Evolutionary conservation across 2,888 invertebrate species (phyloP), one percentile per base, ranked within the genome.

Genomic region (Quadroppia sp.): DNA sequence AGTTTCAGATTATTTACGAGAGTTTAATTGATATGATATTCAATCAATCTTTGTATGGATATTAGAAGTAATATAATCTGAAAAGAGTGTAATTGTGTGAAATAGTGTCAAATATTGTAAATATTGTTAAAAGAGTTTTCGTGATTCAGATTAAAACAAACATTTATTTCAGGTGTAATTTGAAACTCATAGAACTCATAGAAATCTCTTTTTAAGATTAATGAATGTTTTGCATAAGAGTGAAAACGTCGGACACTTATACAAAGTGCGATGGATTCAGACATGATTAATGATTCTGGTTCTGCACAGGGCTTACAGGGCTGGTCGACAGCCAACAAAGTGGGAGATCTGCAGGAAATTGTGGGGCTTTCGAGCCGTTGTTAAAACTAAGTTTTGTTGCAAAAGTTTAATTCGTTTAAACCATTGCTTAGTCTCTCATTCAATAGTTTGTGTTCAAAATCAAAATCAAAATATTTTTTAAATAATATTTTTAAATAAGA

Each of bases 201-300:
- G 32, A 32, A 64, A 64, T 64, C 36, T 64, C 36, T 64, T 32
- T n/a, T n/a, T 20, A 64, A 64, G 64, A 64, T 64, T 64, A 64
- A 64, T 64, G 64, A 64, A 64, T 20, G 20, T 64, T 64, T 64
- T 64, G 64, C 64, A 64, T 64, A 64, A 64, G n/a, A 64, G 64
- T 64, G 36, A 64, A 64, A 64, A 32, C 64, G 36, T 13, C 40
- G 64, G 64, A 64, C 64, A 64, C 64, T 64, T 36, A 36, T 64
- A 64, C 36, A 64, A 64, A 64, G 64, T 36, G 64, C 64, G 20
- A 64, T 32, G 64, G 32, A 64, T 64, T 36, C 20, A 64, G 40
- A 64, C 64, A 64, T 64, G 64, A 64, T 64, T 64, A 64, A 64
- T 64, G 64, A 64, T 64, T 40, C 36, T 59, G 11, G n/a, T 20